Evolutionary conservation across 2,113 vertebrate genomes (phyloP).

Genomic region (Montifringilla adamsi): DNA sequence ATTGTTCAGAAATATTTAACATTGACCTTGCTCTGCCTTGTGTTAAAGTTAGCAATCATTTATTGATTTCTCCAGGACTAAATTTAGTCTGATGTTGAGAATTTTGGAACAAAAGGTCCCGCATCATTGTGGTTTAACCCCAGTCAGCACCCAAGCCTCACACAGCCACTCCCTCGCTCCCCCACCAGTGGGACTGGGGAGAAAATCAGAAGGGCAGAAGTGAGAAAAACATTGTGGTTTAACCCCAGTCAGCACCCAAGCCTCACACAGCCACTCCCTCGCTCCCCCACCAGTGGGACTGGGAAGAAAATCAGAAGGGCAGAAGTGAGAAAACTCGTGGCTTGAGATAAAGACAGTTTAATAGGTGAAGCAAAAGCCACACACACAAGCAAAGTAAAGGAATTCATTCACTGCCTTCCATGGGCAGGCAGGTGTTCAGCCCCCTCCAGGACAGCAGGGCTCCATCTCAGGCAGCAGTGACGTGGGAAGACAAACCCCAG

Average conservation of each 20-base stretch:
- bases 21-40: not conserved
- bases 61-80: not conserved
- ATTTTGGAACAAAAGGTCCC: not conserved
- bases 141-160: not conserved
- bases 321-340: not conserved
- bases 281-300: not conserved
- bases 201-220: too few species aligned
- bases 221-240: not conserved
- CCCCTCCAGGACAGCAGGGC: not conserved
- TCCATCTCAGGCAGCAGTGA: not conserved
- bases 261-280: not conserved
- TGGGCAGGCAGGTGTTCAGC: not conserved
- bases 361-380: not conserved
- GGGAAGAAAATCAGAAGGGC: not conserved
- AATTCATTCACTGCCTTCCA: not conserved
- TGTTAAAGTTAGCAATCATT: not conserved
- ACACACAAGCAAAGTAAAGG: not conserved
- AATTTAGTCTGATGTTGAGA: constrained; percentile 3
- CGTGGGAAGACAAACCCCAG: not conserved
- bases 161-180: not conserved
- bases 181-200: not conserved
- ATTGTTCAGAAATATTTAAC: constrained; percentile 1
- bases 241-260: not conserved
- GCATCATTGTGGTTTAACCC: not conserved
- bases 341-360: not conserved